These are phyloP conservation scores for Montipora capitata DNA, from an alignment of 92 coral and sea anemone genomes.

Conservation along the genomic window DNA sequence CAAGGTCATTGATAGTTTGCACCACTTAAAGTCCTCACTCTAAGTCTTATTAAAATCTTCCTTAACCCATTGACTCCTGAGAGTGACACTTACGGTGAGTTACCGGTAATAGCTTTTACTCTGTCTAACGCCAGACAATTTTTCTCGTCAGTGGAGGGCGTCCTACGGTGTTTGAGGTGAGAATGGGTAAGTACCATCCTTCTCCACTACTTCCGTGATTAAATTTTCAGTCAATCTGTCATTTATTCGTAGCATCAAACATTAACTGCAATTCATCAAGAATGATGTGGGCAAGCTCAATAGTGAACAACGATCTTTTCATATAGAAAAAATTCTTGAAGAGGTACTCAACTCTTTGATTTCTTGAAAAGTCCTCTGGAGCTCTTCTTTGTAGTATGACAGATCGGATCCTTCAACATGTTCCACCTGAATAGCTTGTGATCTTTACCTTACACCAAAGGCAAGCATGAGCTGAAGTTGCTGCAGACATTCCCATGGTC, in stretches of 20 bases:
- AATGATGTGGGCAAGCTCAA: constrained; percentile 58
- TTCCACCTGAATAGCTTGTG: constrained; percentile 57
- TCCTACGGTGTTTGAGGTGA: too few species aligned
- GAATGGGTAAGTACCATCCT: constrained; percentile 13
- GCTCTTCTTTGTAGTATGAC: constrained; percentile 17
- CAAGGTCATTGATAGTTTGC: constrained; percentile 31
- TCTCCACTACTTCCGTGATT: constrained; percentile 55
- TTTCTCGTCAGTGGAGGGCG: too few species aligned
- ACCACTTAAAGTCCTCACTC: constrained; percentile 23
- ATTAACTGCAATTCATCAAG: constrained; percentile 62
- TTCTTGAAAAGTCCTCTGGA: constrained; percentile 48
- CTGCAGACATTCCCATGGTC: constrained; percentile 67
- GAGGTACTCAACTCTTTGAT: constrained; percentile 37
- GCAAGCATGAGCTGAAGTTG: constrained; percentile 65
- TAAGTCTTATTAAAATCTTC: constrained; percentile 9
- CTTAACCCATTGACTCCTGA: too few species aligned
- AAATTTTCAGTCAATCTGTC: constrained; percentile 54
- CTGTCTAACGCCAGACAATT: too few species aligned
- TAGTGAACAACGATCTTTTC: constrained; percentile 34
- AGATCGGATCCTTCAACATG: constrained; percentile 30
- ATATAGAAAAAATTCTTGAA: constrained; percentile 43
- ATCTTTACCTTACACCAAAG: constrained; percentile 37
- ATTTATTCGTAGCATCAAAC: constrained; percentile 26
- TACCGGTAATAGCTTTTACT: too few species aligned
- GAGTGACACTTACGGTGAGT: too few species aligned